phyloP scores from a whole-genome alignment of 2,113 vertebrate species.

The Puntigrus tetrazona region DNA sequence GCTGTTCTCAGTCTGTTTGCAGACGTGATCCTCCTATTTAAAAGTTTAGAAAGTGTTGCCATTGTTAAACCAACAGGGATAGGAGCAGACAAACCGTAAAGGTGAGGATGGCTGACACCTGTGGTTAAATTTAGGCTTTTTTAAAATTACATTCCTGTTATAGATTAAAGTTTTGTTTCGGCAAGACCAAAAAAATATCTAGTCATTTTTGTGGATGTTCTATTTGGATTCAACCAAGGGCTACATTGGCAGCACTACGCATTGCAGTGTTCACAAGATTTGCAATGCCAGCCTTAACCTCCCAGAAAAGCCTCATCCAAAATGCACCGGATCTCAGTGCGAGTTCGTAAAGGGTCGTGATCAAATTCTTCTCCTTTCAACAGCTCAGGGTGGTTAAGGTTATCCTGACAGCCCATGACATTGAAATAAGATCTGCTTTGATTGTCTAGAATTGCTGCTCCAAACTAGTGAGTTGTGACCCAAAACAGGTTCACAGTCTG shows the following conservation, averaged over 20 bases:
- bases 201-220: neutral
- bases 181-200: neutral
- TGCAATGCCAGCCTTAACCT: neutral
- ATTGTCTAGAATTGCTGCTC: neutral
- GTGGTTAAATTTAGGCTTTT: neutral
- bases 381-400: neutral
- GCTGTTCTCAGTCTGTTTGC: slow-evolving; percentile 27
- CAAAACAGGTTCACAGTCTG: neutral
- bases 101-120: neutral
- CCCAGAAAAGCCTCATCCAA: neutral
- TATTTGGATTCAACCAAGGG: neutral
- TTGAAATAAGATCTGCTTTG: neutral
- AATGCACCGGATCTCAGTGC: neutral
- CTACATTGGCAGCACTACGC: neutral
- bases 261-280: neutral
- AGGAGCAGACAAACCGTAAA: neutral
- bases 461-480: no score
- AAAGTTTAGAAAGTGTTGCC: neutral
- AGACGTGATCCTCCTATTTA: slow-evolving; percentile 19
- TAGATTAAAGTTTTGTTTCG: neutral
- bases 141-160: neutral
- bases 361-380: neutral
- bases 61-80: slow-evolving; percentile 7
- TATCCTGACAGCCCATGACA: neutral
- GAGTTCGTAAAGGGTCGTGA: neutral